Evolutionary conservation across 2,113 vertebrate species (phyloP).

Genomic region (Serinus canaria): DNA sequence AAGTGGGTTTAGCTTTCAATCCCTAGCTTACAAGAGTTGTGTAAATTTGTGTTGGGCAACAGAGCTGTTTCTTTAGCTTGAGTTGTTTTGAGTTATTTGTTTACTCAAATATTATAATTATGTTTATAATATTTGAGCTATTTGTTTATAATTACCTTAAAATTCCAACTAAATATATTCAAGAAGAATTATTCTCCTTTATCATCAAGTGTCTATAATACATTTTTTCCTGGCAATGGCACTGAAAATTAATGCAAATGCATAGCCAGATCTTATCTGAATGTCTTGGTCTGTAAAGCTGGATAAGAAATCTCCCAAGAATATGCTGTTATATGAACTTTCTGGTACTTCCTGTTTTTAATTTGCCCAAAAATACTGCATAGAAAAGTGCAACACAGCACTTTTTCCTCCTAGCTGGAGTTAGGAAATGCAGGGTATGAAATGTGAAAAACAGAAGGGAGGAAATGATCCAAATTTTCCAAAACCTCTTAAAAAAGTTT

Average conservation of each 20-base stretch:
- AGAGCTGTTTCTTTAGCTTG: background rate
- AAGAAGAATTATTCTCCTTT: background rate
- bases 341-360: conserved; percentile 40
- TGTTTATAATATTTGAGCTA: background rate
- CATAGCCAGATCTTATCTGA: background rate
- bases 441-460: background rate
- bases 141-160: background rate
- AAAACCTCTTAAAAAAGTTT: background rate
- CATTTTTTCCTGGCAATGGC: background rate
- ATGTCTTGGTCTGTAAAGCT: background rate
- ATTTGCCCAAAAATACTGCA: background rate
- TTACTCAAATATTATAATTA: too few relatives aligned
- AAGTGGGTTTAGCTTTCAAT: background rate
- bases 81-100: background rate
- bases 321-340: conserved; percentile 4
- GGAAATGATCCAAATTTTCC: background rate
- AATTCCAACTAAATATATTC: background rate
- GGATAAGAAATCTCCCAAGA: background rate
- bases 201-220: background rate
- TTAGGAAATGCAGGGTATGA: conserved; percentile 1
- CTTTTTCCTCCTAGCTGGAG: conserved; percentile 27
- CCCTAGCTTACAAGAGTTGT: background rate
- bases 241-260: background rate
- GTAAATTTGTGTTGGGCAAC: background rate
- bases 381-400: conserved; percentile 29